Conservation (phyloP, 2,888 invertebrate species). For the Sarcophaga rosellei region DNA sequence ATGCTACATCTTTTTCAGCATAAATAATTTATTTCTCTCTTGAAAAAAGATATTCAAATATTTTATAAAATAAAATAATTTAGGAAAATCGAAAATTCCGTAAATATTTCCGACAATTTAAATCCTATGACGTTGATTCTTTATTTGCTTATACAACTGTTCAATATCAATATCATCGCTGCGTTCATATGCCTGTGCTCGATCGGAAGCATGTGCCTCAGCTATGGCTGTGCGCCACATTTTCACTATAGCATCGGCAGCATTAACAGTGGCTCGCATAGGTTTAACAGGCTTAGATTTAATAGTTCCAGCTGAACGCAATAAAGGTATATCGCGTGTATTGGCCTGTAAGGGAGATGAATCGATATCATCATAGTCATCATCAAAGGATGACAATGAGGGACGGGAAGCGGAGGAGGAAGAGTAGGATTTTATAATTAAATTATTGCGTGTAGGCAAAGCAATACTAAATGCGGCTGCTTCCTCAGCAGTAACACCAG, state of each 20-base stretch:
- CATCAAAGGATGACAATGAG: conserved; percentile 60
- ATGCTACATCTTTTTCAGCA: conserved; percentile 26
- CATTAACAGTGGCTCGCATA: conserved; percentile 53
- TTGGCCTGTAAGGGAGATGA: conserved; percentile 64
- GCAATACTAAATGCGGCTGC: conserved; percentile 79
- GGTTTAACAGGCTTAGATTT: conserved; percentile 50
- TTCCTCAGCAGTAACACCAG: conserved; percentile 84
- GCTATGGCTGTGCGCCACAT: conserved; percentile 76
- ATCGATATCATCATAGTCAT: conserved; percentile 74
- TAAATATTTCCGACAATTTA: neutral
- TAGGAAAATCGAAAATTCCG: neutral
- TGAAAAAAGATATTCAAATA: conserved; percentile 25
- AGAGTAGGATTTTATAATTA: conserved; percentile 74
- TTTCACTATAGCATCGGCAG: conserved; percentile 71
- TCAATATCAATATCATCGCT: conserved; percentile 55
- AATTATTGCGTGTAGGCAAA: conserved; percentile 77
- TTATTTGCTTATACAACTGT: conserved; percentile 49
- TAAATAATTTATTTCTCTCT: conserved; percentile 62
- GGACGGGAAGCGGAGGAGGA: conserved; percentile 66
- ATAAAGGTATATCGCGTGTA: conserved; percentile 67
- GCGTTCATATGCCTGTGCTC: neutral
- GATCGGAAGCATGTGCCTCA: conserved; percentile 73
- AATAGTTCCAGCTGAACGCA: conserved; percentile 35
- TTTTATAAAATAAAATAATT: conserved; percentile 2
- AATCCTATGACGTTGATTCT: conserved; percentile 36